Evolutionary conservation across 2,113 vertebrate species (phyloP).

Genomic region (Himantopus leucocephalus): DNA sequence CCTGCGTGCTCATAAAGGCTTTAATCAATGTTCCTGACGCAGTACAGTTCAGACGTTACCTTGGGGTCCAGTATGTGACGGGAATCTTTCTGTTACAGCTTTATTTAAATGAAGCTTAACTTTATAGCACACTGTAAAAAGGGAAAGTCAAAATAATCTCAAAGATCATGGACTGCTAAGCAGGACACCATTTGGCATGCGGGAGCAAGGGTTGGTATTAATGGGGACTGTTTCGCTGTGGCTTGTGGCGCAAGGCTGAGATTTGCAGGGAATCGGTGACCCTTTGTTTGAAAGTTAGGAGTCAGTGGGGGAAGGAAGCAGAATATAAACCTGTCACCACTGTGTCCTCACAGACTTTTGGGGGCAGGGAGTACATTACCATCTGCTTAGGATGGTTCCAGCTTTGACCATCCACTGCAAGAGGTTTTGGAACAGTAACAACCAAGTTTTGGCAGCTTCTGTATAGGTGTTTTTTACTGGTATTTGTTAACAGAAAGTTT

Average conservation of each 20-base stretch:
- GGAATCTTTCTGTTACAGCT: not conserved
- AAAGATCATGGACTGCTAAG: not conserved
- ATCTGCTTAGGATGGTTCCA: not conserved
- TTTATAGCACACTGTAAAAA: constrained; percentile 37
- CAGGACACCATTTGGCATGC: not conserved
- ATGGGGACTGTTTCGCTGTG: not conserved
- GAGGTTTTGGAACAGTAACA: not conserved
- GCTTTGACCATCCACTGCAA: not conserved
- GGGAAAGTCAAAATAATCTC: constrained; percentile 23
- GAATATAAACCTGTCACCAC: not conserved
- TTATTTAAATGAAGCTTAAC: constrained; percentile 1
- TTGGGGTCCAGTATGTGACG: not conserved
- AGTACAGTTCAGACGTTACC: not conserved
- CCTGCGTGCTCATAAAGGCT: not conserved
- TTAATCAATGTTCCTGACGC: not conserved
- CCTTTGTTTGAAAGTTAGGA: not conserved
- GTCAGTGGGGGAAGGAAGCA: not conserved
- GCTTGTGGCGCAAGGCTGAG: not conserved
- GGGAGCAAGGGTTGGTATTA: constrained; percentile 18
- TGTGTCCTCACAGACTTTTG: not conserved
- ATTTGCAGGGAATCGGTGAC: not conserved
- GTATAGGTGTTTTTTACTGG: not conserved
- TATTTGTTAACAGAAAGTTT: not conserved
- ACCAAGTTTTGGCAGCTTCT: not conserved
- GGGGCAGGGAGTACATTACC: not conserved